Evolutionary conservation across 2,888 invertebrate genomes (phyloP).

Genomic region (Megamerina dolium): DNA sequence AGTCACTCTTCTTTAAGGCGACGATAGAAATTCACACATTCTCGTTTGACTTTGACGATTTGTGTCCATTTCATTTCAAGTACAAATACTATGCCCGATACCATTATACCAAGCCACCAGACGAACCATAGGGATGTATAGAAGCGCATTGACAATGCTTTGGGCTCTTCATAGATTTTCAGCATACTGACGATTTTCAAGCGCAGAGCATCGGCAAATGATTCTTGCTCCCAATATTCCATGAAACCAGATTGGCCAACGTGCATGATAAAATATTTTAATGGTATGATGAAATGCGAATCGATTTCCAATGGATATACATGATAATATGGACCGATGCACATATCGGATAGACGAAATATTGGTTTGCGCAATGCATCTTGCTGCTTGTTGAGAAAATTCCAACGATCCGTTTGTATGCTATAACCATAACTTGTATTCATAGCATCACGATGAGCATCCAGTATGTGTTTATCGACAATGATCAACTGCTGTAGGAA

Average conservation of each 20-base stretch:
- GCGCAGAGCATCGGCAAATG: constrained; percentile 33
- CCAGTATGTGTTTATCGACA: constrained; percentile 18
- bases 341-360: constrained; percentile 33
- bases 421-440: constrained; percentile 33
- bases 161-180: constrained; percentile 17
- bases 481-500: constrained; percentile 25
- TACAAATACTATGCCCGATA: constrained; percentile 25
- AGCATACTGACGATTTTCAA: constrained; percentile 23
- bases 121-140: constrained; percentile 24
- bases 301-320: constrained; percentile 33
- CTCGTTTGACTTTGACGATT: neutral
- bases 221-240: constrained; percentile 26
- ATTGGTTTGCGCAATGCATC: constrained; percentile 26
- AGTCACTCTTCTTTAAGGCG: no score
- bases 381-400: constrained; percentile 33
- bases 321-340: constrained; percentile 35
- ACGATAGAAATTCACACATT: no score
- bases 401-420: constrained; percentile 37
- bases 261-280: constrained; percentile 30
- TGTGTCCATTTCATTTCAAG: constrained; percentile 28
- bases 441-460: constrained; percentile 27
- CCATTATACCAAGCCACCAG: constrained; percentile 28
- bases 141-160: constrained; percentile 28
- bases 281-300: constrained; percentile 29
- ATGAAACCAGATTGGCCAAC: constrained; percentile 29